A percentile compares a stretch with the other conserved stretches of the same genome.
These are phyloP conservation scores for Ormyrus rosae DNA, from an alignment of 2,888 invertebrate genomes.

Conservation along the genomic window DNA sequence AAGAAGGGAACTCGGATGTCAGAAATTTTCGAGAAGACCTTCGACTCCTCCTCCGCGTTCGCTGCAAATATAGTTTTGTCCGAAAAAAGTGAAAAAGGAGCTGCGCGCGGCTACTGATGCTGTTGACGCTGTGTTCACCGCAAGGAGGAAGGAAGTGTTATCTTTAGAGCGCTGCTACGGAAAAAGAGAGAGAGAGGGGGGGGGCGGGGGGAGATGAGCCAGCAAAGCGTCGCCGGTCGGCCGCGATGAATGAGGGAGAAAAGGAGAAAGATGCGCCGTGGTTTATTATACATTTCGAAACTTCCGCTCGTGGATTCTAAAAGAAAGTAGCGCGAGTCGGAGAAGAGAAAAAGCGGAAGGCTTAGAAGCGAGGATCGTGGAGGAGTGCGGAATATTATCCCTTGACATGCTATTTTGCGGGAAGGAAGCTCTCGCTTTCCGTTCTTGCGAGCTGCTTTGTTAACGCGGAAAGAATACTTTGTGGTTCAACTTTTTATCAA, in stretches of 20 bases:
- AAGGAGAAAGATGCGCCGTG: slow-evolving; percentile 36
- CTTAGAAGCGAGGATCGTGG: neutral
- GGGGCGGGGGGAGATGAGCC: neutral
- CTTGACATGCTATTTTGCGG: no score
- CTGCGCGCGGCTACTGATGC: slow-evolving; percentile 1
- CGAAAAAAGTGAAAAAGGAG: slow-evolving; percentile 57
- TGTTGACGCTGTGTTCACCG: slow-evolving; percentile 57
- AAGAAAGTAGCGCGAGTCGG: slow-evolving; percentile 46
- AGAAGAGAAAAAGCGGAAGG: slow-evolving; percentile 53
- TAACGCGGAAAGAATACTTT: no score
- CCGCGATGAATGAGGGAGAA: slow-evolving; percentile 56
- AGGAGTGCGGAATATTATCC: no score
- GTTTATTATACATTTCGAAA: slow-evolving; percentile 9
- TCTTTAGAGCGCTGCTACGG: slow-evolving; percentile 65
- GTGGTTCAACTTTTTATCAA: no score
- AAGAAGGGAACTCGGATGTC: slow-evolving; percentile 14
- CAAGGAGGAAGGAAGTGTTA: slow-evolving; percentile 71
- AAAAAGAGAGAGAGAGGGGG: neutral
- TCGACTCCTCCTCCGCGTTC: neutral
- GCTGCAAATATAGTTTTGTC: slow-evolving; percentile 63
- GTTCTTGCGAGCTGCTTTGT: no score
- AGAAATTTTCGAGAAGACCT: slow-evolving; percentile 25
- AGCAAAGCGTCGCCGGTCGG: no score
- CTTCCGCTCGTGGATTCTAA: slow-evolving; percentile 16
- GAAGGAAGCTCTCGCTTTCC: no score